Evolutionary conservation across 2,797 vertebrate species (phyloP).

Genomic region (Protonibea diacanthus): DNA sequence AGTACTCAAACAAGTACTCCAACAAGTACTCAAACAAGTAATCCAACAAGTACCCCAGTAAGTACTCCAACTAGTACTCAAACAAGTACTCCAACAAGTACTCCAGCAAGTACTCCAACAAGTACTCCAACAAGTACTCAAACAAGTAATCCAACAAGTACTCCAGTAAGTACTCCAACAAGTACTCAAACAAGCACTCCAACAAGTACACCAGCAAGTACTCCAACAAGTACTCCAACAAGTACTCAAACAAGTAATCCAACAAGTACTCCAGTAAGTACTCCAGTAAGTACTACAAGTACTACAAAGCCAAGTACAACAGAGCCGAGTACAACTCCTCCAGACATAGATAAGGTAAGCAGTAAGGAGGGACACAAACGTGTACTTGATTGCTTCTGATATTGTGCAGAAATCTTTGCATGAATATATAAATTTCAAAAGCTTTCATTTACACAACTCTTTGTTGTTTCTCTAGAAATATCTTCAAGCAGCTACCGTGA

Average conservation of each 20-base stretch:
- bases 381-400: background rate
- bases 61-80: background rate
- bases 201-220: too few species aligned
- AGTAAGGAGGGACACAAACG: background rate
- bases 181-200: too few species aligned
- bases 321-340: background rate
- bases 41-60: background rate
- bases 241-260: background rate
- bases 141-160: too few species aligned
- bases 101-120: background rate
- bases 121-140: background rate
- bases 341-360: too few species aligned
- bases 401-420: background rate
- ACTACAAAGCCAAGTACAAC: background rate
- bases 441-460: background rate
- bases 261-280: background rate
- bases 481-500: rapidly evolving
- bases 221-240: background rate
- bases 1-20: background rate
- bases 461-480: background rate
- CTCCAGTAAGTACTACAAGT: background rate
- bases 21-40: background rate
- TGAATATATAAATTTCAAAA: background rate
- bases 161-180: too few species aligned
- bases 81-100: background rate